Percentiles rank a stretch among this genome's conserved stretches.
phyloP scores from a whole-genome alignment of 2,797 vertebrate genomes.

The Amblyraja radiata region DNA sequence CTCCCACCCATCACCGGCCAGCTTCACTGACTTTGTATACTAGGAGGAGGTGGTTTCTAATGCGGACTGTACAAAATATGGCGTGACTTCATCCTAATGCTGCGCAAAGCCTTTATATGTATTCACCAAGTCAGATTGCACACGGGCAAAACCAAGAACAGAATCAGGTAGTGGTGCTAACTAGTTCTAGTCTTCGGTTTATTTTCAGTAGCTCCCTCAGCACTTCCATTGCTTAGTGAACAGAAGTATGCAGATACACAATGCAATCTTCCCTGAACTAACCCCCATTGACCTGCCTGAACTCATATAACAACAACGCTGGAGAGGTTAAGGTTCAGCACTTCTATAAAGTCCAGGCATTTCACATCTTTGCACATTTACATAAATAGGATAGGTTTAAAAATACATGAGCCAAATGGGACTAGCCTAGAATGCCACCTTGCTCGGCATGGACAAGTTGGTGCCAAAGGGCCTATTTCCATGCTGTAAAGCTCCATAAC shows the following conservation, averaged over 20 bases:
- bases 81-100: not conserved
- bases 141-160: not conserved
- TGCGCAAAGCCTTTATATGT: not conserved
- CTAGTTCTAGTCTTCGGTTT: not conserved
- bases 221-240: not conserved
- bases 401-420: no score
- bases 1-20: not conserved
- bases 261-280: not conserved
- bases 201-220: not conserved
- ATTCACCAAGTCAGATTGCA: not conserved
- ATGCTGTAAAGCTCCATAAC: no score
- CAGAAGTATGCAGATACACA: not conserved
- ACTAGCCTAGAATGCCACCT: no score
- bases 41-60: conserved; percentile 9
- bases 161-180: not conserved
- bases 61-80: not conserved
- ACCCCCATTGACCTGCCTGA: not conserved
- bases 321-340: not conserved
- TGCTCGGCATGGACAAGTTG: no score
- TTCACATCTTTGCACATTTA: no score
- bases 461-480: no score
- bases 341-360: not conserved
- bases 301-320: not conserved
- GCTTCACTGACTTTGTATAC: conserved; percentile 26
- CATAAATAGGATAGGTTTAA: no score